Conservation (phyloP, 2,797 vertebrate species). For the Anguilla obscura region DNA sequence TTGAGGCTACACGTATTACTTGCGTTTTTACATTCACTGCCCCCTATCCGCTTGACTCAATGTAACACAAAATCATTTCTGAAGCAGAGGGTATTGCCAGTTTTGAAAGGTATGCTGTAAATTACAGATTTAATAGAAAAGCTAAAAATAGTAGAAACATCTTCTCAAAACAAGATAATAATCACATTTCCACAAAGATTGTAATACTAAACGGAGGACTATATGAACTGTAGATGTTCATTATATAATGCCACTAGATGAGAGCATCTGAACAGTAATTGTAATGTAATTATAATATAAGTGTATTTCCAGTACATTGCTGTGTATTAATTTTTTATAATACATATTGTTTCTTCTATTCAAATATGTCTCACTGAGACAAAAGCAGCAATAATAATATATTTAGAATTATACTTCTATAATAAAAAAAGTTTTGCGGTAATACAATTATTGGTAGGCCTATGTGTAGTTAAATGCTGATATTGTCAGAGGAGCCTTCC, state of each 20-base stretch:
- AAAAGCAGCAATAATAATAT: neutral
- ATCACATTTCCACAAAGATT: neutral
- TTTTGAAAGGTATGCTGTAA: too few species aligned
- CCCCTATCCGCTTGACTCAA: too few species aligned
- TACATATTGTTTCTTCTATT: neutral
- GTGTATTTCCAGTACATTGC: neutral
- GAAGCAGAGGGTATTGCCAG: too few species aligned
- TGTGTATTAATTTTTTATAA: neutral
- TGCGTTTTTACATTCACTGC: neutral
- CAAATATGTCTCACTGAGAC: neutral
- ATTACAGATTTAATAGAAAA: neutral
- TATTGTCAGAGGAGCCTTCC: neutral
- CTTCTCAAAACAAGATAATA: too few species aligned
- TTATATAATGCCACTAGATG: too few species aligned
- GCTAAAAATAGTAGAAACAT: neutral
- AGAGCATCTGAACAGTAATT: too few species aligned
- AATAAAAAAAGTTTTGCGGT: too few species aligned
- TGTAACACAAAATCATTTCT: too few species aligned
- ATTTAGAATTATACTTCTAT: neutral
- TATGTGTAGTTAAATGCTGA: neutral
- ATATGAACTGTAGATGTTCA: too few species aligned
- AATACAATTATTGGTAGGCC: neutral
- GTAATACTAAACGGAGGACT: neutral
- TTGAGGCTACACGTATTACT: neutral
- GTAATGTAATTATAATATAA: too few species aligned